Evolutionary conservation across 2,888 invertebrate species (phyloP).

Genomic region (Ganaspis brasiliensis): DNA sequence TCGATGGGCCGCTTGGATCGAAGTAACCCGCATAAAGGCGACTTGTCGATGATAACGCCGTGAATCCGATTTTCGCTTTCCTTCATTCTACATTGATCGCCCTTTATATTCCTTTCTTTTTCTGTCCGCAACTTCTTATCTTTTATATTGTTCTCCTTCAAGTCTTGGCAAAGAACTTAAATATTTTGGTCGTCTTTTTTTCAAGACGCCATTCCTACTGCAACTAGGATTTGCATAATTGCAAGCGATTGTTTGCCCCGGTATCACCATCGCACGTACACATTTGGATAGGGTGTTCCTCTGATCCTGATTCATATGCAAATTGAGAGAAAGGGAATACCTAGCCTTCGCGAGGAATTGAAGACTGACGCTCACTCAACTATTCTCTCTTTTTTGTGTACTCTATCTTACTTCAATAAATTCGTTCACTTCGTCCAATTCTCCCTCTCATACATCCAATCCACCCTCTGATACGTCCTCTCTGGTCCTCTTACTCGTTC

Average conservation of each 20-base stretch:
- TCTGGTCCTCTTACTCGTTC: constrained; percentile 22
- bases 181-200: constrained; percentile 54
- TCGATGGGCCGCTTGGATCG: constrained; percentile 62
- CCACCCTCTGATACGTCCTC: constrained; percentile 26
- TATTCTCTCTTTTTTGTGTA: constrained; percentile 60
- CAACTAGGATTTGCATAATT: constrained; percentile 76
- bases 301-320: constrained; percentile 78
- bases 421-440: constrained; percentile 26
- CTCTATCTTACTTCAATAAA: constrained; percentile 58
- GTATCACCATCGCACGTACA: constrained; percentile 72
- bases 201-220: constrained; percentile 70
- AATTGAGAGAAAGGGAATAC: constrained; percentile 72
- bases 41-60: constrained; percentile 56
- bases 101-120: constrained; percentile 48
- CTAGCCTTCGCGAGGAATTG: constrained; percentile 68
- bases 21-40: constrained; percentile 56
- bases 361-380: constrained; percentile 70
- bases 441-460: constrained; percentile 14
- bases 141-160: constrained; percentile 45
- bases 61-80: constrained; percentile 62
- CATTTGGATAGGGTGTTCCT: constrained; percentile 68
- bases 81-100: constrained; percentile 54
- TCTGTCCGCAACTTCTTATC: constrained; percentile 59
- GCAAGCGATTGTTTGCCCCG: constrained; percentile 77
- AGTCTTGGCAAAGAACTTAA: background rate